Base-by-base conservation (phyloP, 2,797 vertebrate genomes). In the Nannoperca obscura region DNA sequence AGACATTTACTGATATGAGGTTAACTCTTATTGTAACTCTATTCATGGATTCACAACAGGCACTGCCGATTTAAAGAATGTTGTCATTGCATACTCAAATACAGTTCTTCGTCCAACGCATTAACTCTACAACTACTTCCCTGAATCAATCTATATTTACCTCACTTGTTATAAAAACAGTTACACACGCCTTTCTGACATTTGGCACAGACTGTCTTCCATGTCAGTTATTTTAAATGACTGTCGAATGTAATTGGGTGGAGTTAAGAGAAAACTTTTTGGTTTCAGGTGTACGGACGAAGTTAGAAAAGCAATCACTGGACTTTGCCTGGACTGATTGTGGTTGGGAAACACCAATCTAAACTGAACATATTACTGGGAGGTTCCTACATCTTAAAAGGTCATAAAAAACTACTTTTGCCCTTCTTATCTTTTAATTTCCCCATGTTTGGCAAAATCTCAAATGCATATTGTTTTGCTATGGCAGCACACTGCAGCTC, bases 81-180 rank as follows among this genome's bases (percentile, higher is more conserved):
- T 36, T 40, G 54, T 80, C 64, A 67, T 64, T 63, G 47, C 34
- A 67, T 75, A 50, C 60, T 71, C 3, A 66, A n/a, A 44, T 63
- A 12, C 49, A 64, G 34, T 6, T 32, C 30, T 32, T 60, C n/a
- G 22, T 78, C 60, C 68, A 42, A 44, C 0, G 2, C 53, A 63
- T 60, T 32, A 57, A 76, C 44, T 30, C 19, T 24, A 50, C 38
- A 57, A 62, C 34, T 14, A 53, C 47, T 50, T 81, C 11, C 44
- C n/a, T 47, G 32, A 20, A 68, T 57, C 36, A n/a, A n/a, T 19
- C 24, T 68, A 22, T 81, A 80, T 82, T 78, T 74, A 58, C 17
- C 80, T 32, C 44, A 24, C 27, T 54, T 63, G 34, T 61, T 72
- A 59, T 42, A 44, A 65, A 72, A 68, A 74, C 46, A 78, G 40